Percentiles rank a stretch among this genome's conserved stretches.
Conservation (phyloP, 2,888 invertebrate genomes). For the Myathropa florea region DNA sequence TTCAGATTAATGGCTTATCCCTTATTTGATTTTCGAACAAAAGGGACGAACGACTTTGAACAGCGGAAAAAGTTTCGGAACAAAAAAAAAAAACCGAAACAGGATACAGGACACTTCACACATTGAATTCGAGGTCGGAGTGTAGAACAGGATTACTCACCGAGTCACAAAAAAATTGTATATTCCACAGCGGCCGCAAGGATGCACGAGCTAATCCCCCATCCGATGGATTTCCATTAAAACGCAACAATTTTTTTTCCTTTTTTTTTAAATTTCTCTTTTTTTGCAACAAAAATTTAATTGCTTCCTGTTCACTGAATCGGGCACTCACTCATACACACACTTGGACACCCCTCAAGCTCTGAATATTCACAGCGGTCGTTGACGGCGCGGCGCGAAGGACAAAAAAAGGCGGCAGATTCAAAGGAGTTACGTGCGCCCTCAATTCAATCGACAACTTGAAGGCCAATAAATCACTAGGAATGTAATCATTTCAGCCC, state of each 20-base stretch:
- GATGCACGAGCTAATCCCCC: not conserved
- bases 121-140: too few relatives aligned
- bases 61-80: too few relatives aligned
- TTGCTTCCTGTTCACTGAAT: slow-evolving; percentile 36
- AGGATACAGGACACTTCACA: too few relatives aligned
- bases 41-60: too few relatives aligned
- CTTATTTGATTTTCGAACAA: not conserved
- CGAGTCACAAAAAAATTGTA: not conserved
- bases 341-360: not conserved
- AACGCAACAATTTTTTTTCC: not conserved
- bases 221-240: not conserved
- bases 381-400: not conserved
- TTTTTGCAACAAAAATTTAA: not conserved
- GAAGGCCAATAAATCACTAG: slow-evolving; percentile 12
- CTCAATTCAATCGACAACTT: not conserved
- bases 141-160: not conserved
- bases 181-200: not conserved
- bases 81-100: too few relatives aligned
- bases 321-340: not conserved
- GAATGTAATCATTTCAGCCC: not conserved
- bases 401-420: not conserved
- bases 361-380: not conserved
- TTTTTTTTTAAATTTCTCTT: not conserved
- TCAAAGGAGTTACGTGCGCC: not conserved
- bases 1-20: not conserved